A percentile compares a stretch with the other conserved stretches of the same genome.
Evolutionary conservation across 2,797 vertebrate species (phyloP).

Genomic region (Anisognathus igniventris): DNA sequence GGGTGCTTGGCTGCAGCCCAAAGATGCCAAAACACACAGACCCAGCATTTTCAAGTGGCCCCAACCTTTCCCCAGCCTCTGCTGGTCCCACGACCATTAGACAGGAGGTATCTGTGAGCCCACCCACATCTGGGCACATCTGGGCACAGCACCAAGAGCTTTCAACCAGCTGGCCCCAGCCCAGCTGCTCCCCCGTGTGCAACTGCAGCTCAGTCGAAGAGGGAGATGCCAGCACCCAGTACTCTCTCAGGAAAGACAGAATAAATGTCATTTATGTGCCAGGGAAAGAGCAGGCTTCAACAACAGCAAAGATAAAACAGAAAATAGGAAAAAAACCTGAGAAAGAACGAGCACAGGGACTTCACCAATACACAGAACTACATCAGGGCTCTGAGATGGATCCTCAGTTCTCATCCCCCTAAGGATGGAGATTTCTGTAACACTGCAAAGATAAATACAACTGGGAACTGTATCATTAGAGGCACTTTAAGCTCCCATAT

Average conservation of each 20-base stretch:
- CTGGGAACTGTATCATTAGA: background rate
- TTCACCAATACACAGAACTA: background rate
- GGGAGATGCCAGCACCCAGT: background rate
- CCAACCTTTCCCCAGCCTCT: background rate
- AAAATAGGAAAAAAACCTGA: background rate
- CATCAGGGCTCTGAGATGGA: background rate
- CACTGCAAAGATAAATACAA: conserved; percentile 20
- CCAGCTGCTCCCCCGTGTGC: background rate
- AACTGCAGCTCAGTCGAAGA: fast-evolving
- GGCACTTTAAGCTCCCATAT: conserved; percentile 33
- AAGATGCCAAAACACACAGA: background rate
- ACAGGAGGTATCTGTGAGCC: background rate
- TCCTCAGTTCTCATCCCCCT: background rate
- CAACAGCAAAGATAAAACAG: background rate
- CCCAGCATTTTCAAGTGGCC: background rate
- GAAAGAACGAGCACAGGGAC: background rate
- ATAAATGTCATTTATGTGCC: background rate
- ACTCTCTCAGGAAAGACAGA: background rate
- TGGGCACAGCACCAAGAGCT: background rate
- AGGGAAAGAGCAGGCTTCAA: background rate
- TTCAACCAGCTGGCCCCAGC: background rate
- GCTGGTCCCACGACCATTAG: fast-evolving
- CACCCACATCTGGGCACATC: background rate
- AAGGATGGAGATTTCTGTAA: background rate
- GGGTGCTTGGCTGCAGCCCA: background rate